Conservation (phyloP, 1,140 invertebrate species). For the Ectropis grisescens region DNA sequence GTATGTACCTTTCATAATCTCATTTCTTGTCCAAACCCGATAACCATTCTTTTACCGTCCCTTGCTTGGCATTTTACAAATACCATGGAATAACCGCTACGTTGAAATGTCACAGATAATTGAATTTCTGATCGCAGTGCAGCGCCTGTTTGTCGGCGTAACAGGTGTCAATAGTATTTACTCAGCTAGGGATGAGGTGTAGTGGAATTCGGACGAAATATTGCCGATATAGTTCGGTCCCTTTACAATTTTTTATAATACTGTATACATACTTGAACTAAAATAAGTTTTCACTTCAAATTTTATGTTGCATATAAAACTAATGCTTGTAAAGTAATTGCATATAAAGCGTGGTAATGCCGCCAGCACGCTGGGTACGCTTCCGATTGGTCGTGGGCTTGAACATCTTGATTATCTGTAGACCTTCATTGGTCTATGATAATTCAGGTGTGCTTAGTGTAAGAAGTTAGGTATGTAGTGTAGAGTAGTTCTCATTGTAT, state of each 20-base stretch:
- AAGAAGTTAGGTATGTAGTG: too few relatives aligned
- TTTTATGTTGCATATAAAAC: not conserved
- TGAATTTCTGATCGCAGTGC: conserved; percentile 44
- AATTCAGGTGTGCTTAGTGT: too few relatives aligned
- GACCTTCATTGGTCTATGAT: too few relatives aligned
- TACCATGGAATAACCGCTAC: conserved; percentile 16
- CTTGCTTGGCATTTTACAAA: conserved; percentile 21
- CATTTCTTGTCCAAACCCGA: too few relatives aligned
- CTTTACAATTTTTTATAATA: too few relatives aligned
- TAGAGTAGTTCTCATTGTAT: too few relatives aligned
- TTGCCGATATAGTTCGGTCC: not conserved
- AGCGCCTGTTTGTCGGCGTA: conserved; percentile 26
- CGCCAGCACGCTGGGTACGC: too few relatives aligned
- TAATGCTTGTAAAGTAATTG: not conserved
- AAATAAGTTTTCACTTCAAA: not conserved
- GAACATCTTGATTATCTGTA: too few relatives aligned
- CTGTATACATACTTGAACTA: too few relatives aligned
- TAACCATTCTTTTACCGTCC: too few relatives aligned
- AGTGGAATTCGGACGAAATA: not conserved
- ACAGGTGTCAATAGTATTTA: conserved; percentile 39
- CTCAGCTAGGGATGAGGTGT: not conserved
- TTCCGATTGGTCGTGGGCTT: too few relatives aligned
- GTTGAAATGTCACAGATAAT: conserved; percentile 34
- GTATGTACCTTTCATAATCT: too few relatives aligned
- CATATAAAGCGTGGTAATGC: not conserved